Evolutionary conservation across 2,888 invertebrate genomes (phyloP), one percentile per base, ranked within the genome.

Genomic region (Synergus itoensis): DNA sequence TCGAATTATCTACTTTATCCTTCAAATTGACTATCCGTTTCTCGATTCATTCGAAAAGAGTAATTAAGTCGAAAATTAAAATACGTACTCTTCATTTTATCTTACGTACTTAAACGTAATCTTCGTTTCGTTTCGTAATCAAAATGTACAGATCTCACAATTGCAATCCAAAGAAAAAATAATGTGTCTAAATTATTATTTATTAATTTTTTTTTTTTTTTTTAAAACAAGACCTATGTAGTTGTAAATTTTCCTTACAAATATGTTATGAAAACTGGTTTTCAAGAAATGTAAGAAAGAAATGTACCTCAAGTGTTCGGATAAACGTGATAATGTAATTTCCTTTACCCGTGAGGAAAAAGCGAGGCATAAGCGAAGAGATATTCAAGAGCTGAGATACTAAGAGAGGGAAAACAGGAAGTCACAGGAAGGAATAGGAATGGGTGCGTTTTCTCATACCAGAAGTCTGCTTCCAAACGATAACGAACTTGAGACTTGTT

Each of bases 401-500:
- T 45, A 45, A 45, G 21, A 21, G 67, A 43, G 21, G n/a, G n/a
- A n/a, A 67, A 67, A 36, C 53, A 69, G 73, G 73, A 73, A 48
- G 53, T 53, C n/a, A 73, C 53, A 53, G 73, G 73, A 73, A 40
- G 73, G 73, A 36, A 53, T 28, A 53, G 53, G 53, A 53, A 36
- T 48, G 53, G 48, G 73, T 65, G 28, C 69, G 40, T 36, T 69
- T 69, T 73, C 73, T 73, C 36, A 53, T 53, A 48, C 36, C 53
- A 16, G 48, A 11, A 73, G 53, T 40, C 36, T 73, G 53, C 73
- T 73, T 73, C 36, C 73, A 73, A 40, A 73, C 53, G 53, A 73
- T 73, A 73, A 73, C 53, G 36, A 73, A 53, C 73, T 73, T 73
- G 73, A 73, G 36, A 53, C 73, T 73, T 73, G 73, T 48, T 73